Percentiles rank a stretch among this genome's conserved stretches.
These are phyloP conservation scores for Enteromius thamalakanensis DNA, from an alignment of 2,797 vertebrate species.

Conservation along the genomic window DNA sequence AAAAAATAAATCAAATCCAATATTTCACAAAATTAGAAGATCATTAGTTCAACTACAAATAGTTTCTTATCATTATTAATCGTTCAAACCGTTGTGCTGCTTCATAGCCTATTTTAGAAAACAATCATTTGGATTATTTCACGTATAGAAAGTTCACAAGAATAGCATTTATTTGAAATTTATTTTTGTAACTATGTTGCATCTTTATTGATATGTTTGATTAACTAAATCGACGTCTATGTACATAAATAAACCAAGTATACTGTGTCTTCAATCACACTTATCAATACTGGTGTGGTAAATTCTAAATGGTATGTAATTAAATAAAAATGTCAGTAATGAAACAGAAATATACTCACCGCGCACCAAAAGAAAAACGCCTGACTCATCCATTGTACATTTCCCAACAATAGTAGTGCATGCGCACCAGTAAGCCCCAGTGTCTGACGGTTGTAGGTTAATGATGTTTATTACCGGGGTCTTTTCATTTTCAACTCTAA, in stretches of 20 bases:
- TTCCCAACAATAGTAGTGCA: fast-evolving
- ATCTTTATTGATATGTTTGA: background rate
- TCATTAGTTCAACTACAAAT: too few species aligned
- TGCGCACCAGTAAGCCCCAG: conserved; percentile 64
- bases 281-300: background rate
- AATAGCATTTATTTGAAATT: too few species aligned
- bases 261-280: background rate
- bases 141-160: too few species aligned
- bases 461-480: conserved; percentile 56
- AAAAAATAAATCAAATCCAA: too few species aligned
- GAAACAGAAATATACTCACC: conserved; percentile 9
- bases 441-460: conserved; percentile 64
- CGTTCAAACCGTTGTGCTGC: too few species aligned
- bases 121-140: too few species aligned
- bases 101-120: too few species aligned
- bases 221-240: background rate
- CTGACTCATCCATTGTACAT: fast-evolving
- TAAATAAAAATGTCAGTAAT: background rate
- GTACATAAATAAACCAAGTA: too few species aligned
- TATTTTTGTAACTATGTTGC: background rate
- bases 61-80: too few species aligned
- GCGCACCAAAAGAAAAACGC: conserved; percentile 19
- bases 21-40: too few species aligned
- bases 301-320: background rate
- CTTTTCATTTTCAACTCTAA: fast-evolving